Base-by-base conservation (phyloP, 2,888 invertebrate genomes). In the Marronus borbonicus region DNA sequence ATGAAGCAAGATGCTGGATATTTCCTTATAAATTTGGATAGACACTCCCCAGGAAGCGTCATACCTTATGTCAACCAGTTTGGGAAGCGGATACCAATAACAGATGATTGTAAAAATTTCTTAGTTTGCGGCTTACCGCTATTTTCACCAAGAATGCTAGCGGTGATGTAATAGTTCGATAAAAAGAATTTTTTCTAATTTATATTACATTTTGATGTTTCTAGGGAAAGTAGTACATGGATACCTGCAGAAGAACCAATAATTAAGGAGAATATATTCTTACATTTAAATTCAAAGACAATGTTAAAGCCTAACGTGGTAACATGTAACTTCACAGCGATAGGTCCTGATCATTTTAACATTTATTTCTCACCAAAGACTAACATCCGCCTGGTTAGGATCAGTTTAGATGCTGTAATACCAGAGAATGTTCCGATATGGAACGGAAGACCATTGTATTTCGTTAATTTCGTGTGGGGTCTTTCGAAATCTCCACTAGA, bases 341-440 rank as follows among this genome's bases (percentile, higher is more conserved):
- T 82, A 92, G 93, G 93, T 76, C 93, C 93, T 1, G 92, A 92
- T 86, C 92, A 93, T 81, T 90, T 93, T 84, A 91, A 90, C 2
- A 86, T 93, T 81, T 90, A 92, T 83, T 84, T 94, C 65, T 91
- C 92, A 0, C 92, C 93, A 7, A 89, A 89, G 78, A 84, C 85
- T 70, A 90, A 90, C 78, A 89, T 91, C 10, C 87, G 86, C 55
- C 81, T 94, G 31, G 85, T 87, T 62, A 86, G 87, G 49, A 92
- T 92, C 90, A 92, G 91, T 80, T 85, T 93, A 44, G 86, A 90
- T 44, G 87, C 90, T 65, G 31, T 81, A 52, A 36, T 85, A 44
- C 82, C 82, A 2, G 10, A 75, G 4, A 70, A 80, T 24, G 78
- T 78, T n/a, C 78, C 68, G 17, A 72, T 76, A 39, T 85, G 84